phyloP scores from a whole-genome alignment of 2,113 vertebrate genomes.

The Cichladusa arquata region DNA sequence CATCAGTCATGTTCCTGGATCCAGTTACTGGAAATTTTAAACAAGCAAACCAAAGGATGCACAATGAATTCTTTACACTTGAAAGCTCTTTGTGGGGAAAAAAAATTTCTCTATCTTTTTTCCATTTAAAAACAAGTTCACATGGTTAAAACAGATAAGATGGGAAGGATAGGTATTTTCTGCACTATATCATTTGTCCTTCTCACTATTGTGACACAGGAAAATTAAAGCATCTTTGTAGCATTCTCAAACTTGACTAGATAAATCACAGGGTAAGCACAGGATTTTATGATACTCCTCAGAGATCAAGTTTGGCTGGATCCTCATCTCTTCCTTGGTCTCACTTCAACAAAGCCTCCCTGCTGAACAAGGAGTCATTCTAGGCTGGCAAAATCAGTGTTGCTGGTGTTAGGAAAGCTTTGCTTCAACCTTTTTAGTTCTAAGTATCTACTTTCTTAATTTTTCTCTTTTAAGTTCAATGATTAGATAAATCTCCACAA shows the following conservation, averaged over 20 bases:
- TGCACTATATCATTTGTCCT: background rate
- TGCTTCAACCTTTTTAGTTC: background rate
- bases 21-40: background rate
- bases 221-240: slow-evolving; percentile 12
- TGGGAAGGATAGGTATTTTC: background rate
- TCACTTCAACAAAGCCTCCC: background rate
- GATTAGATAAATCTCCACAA: background rate
- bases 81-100: background rate
- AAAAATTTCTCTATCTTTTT: background rate
- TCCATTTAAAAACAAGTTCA: background rate
- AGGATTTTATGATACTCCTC: background rate
- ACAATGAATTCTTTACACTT: background rate
- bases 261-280: slow-evolving; percentile 1
- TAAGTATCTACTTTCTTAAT: background rate
- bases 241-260: background rate
- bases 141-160: background rate
- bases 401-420: background rate
- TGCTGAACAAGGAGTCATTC: background rate
- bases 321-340: background rate
- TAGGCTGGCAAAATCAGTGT: background rate
- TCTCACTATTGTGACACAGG: background rate
- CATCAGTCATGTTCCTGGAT: background rate
- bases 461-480: background rate
- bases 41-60: background rate
- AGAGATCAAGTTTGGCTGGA: background rate